phyloP scores from a whole-genome alignment of 2,113 vertebrate genomes.

The Megaptera novaeangliae region DNA sequence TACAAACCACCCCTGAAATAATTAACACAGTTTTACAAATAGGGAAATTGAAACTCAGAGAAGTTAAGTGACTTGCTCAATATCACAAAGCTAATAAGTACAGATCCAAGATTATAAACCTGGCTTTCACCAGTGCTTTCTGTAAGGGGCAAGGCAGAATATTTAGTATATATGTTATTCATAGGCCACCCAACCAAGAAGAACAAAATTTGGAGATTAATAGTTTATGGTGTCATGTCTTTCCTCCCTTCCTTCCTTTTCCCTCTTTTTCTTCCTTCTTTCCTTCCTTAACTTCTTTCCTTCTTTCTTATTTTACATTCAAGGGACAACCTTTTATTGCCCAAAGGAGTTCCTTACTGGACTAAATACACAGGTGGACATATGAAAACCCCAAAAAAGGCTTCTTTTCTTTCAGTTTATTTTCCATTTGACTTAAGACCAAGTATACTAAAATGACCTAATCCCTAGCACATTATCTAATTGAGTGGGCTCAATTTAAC shows the following conservation, averaged over 20 bases:
- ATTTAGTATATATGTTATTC: neutral
- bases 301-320: neutral
- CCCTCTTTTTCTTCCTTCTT: neutral
- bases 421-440: neutral
- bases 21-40: neutral
- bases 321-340: neutral
- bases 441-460: neutral
- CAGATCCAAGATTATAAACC: neutral
- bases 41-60: neutral
- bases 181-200: neutral
- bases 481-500: neutral
- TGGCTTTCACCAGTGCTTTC: conserved; percentile 1
- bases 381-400: neutral
- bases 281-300: neutral
- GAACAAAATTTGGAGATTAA: neutral
- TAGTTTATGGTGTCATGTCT: neutral
- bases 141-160: neutral
- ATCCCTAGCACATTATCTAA: neutral
- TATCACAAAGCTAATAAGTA: neutral
- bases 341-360: neutral
- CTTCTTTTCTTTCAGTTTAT: neutral
- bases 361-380: neutral
- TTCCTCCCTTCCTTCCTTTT: neutral
- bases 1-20: neutral
- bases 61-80: neutral